Conservation (phyloP, 2,113 vertebrate genomes). For the Oophaga pumilio region DNA sequence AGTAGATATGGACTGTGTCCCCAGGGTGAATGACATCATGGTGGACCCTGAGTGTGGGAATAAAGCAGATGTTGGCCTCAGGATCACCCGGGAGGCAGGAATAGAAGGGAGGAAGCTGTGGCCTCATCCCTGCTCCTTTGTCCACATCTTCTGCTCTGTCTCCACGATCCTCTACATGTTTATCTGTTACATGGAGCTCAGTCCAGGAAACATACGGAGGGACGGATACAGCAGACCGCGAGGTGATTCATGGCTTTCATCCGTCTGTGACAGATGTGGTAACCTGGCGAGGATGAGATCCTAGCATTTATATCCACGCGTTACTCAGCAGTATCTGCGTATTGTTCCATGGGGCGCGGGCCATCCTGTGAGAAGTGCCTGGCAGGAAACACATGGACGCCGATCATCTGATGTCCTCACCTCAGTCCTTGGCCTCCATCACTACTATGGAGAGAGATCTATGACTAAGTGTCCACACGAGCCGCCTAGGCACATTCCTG, state of each 20-base stretch:
- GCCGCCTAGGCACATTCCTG: not conserved
- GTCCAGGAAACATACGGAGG: not conserved
- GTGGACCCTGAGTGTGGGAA: not conserved
- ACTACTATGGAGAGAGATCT: not conserved
- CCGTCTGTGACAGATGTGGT: not conserved
- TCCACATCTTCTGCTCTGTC: not conserved
- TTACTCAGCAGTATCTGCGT: not conserved
- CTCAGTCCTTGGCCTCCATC: not conserved
- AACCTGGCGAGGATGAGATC: too few relatives aligned
- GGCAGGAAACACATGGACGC: not conserved
- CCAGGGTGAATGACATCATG: not conserved
- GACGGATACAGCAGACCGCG: not conserved
- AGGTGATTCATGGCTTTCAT: not conserved
- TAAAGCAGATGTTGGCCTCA: not conserved
- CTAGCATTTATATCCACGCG: too few relatives aligned
- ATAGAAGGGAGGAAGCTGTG: not conserved
- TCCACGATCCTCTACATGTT: not conserved
- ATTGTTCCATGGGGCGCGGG: not conserved
- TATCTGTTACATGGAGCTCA: not conserved
- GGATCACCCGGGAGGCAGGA: not conserved
- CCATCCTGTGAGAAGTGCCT: not conserved
- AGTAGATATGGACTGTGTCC: not conserved
- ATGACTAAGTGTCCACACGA: not conserved
- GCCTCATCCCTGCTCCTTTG: not conserved
- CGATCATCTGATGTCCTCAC: not conserved